Evolutionary conservation across 2,888 invertebrate genomes (phyloP).

Genomic region (Laspeyria flexula): DNA sequence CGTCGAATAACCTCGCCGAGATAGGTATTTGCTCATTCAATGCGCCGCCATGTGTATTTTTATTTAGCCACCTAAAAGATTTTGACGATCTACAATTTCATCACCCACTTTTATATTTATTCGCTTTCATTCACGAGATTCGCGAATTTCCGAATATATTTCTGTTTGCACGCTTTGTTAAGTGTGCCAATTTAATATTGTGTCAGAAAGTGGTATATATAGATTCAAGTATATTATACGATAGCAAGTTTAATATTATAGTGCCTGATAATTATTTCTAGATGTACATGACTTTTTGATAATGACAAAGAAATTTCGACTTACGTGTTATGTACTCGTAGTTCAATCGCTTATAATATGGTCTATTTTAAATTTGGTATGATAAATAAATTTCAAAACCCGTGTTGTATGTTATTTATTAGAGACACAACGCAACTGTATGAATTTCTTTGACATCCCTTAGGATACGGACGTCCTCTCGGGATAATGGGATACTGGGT

Average conservation of each 20-base stretch:
- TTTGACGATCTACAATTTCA: conserved; percentile 12
- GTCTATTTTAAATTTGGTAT: too few relatives aligned
- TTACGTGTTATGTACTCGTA: too few relatives aligned
- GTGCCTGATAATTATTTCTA: too few relatives aligned
- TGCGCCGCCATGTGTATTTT: conserved; percentile 27
- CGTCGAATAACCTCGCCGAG: conserved; percentile 24
- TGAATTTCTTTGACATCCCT: conserved; percentile 72
- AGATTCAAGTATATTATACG: too few relatives aligned
- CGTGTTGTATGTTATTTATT: conserved; percentile 54
- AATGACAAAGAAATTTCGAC: too few relatives aligned
- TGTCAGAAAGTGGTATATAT: not conserved
- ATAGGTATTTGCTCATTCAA: conserved; percentile 32
- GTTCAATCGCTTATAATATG: too few relatives aligned
- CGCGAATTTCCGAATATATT: not conserved
- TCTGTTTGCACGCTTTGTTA: not conserved
- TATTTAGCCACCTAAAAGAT: conserved; percentile 16
- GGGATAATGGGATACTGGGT: conserved; percentile 71
- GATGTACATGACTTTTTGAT: too few relatives aligned
- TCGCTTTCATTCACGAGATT: conserved; percentile 7
- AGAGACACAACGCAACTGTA: conserved; percentile 33
- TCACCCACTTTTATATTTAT: conserved; percentile 12
- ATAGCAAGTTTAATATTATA: too few relatives aligned
- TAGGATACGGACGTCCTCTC: conserved; percentile 53
- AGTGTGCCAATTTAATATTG: not conserved
- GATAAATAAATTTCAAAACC: too few relatives aligned